Evolutionary conservation across 2,888 invertebrate species (phyloP), one percentile per base, ranked within the genome.

Genomic region (Trileptium ribeirensis): DNA sequence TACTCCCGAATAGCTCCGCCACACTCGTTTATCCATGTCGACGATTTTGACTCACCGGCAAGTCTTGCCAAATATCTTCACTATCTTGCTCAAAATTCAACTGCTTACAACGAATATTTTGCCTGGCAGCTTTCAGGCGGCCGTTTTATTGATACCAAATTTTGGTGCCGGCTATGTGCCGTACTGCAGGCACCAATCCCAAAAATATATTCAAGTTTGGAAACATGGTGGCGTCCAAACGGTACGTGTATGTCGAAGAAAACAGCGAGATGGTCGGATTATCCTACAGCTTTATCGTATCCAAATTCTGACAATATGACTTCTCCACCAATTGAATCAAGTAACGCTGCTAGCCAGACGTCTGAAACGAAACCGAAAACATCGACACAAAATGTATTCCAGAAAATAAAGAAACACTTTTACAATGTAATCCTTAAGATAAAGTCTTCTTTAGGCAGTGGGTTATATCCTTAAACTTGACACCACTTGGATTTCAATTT

Each of bases 111-210:
- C 89, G 94, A 95, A 38, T 97, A 97, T 89, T 97, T 97, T 89
- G 92, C 92, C 86, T 96, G 95, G 95, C 93, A 95, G 91, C n/a
- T n/a, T n/a, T 87, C 31, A 24, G 95, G 95, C 0, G 97, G 97
- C 0, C 94, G 95, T 89, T 96, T 97, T 88, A 94, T 97, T 86
- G 96, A 98, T 90, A 97, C 97, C 34, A 95, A 93, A 89, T 96
- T 95, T 90, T 95, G 95, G 93, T 96, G 95, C 89, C 92, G 95
- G 67, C 91, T 96, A 82, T 96, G 96, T 89, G 82, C 82, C 1
- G 92, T 94, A 92, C 89, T 94, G 84, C 94, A 95, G 89, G 93
- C 85, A 15, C 74, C 74, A 19, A 31, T 33, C n/a, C 75, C 67
- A 0, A 86, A 86, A 78, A 79, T 82, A 89, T 95, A 94, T 90